Percentiles rank a stretch among this genome's conserved stretches.
These are phyloP conservation scores for Leucopternis melanops DNA, from an alignment of 2,113 vertebrate genomes.

Conservation along the genomic window DNA sequence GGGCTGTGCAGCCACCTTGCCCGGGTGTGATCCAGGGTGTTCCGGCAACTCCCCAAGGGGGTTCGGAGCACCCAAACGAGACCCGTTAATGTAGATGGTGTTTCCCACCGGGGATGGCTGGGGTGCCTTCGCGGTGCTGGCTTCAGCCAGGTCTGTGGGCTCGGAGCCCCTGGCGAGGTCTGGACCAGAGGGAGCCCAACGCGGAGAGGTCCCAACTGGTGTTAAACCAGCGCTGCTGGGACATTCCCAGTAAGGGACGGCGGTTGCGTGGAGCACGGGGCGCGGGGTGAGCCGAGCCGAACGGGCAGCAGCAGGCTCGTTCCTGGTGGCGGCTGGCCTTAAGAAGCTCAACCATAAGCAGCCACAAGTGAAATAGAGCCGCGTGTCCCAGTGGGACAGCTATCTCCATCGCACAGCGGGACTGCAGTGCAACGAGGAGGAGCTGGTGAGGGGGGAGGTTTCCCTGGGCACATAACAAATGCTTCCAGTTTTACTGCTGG, in stretches of 20 bases:
- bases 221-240: background rate
- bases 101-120: background rate
- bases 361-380: background rate
- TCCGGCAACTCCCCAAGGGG: background rate
- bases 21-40: background rate
- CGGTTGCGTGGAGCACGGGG: accelerated
- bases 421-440: background rate
- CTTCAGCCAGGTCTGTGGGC: background rate
- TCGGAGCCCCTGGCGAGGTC: accelerated
- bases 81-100: background rate
- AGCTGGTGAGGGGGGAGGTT: background rate
- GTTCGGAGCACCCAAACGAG: background rate
- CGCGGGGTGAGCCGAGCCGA: background rate
- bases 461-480: background rate
- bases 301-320: accelerated
- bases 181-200: background rate
- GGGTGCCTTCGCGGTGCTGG: accelerated
- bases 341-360: background rate
- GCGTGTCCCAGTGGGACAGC: background rate
- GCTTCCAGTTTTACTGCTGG: background rate
- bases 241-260: background rate
- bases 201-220: background rate
- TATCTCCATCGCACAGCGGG: background rate
- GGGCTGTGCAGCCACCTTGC: background rate
- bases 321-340: background rate